phyloP scores from a whole-genome alignment of 2,888 invertebrate species.

The Pteria penguin region DNA sequence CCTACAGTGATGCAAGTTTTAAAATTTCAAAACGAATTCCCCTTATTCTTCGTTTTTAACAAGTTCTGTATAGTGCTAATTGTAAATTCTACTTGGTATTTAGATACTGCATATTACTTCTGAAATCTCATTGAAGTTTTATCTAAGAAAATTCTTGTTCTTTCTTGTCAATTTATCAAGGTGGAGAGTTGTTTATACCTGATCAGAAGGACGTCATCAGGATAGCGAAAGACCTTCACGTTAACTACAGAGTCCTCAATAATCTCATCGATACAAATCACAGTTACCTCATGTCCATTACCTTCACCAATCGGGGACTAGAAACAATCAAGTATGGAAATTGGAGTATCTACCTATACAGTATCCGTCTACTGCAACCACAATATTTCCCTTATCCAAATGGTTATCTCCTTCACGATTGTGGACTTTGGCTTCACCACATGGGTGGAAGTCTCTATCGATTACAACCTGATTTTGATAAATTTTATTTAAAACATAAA shows the following conservation, averaged over 20 bases:
- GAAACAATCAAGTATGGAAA: slow-evolving; percentile 9
- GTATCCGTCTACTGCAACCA: slow-evolving; percentile 27
- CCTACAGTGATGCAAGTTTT: no score
- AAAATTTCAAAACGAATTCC: no score
- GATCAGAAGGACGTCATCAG: slow-evolving; percentile 59
- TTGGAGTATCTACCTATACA: slow-evolving; percentile 36
- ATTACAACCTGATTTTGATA: slow-evolving; percentile 12
- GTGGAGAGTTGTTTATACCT: slow-evolving; percentile 19
- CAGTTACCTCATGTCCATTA: slow-evolving; percentile 2
- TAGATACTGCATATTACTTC: no score
- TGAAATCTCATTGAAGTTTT: no score
- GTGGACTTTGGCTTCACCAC: slow-evolving; percentile 25
- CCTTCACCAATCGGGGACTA: slow-evolving; percentile 3
- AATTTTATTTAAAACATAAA: background rate
- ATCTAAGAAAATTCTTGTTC: no score
- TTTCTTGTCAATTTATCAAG: background rate
- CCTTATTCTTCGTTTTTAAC: no score
- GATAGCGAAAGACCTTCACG: slow-evolving; percentile 54
- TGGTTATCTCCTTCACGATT: slow-evolving; percentile 21
- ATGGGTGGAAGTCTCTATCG: slow-evolving; percentile 18
- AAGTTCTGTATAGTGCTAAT: no score
- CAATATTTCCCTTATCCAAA: slow-evolving; percentile 14
- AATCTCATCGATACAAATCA: slow-evolving; percentile 38
- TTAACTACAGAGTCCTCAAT: slow-evolving; percentile 54
- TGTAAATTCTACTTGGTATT: no score